These are phyloP conservation scores for Tetrao urogallus DNA, from an alignment of 2,113 vertebrate species.

Conservation along the genomic window DNA sequence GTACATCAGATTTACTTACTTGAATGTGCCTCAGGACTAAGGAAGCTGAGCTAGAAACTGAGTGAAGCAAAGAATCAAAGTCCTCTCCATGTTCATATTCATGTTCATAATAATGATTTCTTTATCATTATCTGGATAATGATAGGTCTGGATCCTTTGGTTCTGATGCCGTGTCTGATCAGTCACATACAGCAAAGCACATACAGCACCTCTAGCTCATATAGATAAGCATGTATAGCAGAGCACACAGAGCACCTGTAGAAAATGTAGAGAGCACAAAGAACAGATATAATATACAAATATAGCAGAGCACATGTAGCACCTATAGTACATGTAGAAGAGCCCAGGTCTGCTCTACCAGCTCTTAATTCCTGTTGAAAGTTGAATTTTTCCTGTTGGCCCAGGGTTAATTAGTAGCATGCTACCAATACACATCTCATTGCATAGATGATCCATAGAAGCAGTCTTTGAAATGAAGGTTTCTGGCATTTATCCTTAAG, in stretches of 20 bases:
- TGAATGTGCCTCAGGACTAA: neutral
- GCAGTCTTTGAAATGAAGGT: neutral
- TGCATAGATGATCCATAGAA: neutral
- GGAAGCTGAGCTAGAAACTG: neutral
- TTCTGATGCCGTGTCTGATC: fast-evolving
- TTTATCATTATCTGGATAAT: too few species aligned
- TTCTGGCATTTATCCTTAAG: neutral
- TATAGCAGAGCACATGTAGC: too few species aligned
- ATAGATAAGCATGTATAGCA: neutral
- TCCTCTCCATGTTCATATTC: neutral
- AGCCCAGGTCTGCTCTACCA: neutral
- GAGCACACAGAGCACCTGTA: neutral
- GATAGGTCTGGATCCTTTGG: neutral
- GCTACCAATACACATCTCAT: neutral
- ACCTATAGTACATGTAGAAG: neutral
- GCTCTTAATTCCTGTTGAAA: neutral
- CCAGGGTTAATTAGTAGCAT: fast-evolving
- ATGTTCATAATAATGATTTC: fast-evolving
- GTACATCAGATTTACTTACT: neutral
- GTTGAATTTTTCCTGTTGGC: neutral
- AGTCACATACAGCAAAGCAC: neutral
- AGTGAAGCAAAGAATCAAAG: neutral
- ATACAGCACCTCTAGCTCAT: too few species aligned
- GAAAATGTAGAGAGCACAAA: too few species aligned
- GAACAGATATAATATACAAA: neutral